Evolutionary conservation across 2,888 invertebrate genomes (phyloP).

Genomic region (Aelia acuminata): DNA sequence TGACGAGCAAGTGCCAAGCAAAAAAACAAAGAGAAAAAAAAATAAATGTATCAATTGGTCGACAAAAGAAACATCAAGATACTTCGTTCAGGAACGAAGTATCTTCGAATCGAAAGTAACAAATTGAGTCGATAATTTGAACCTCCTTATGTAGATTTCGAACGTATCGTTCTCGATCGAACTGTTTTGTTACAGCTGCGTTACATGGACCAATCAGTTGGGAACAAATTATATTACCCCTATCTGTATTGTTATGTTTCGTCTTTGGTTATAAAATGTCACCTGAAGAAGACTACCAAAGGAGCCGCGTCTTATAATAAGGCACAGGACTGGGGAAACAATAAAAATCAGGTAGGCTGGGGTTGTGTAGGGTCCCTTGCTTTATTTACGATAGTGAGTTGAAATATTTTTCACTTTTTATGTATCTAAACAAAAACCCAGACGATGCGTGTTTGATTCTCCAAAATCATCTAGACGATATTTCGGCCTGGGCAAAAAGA

Average conservation of each 20-base stretch:
- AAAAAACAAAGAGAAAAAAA: background rate
- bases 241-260: background rate
- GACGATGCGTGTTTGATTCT: too few species aligned
- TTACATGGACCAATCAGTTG: background rate
- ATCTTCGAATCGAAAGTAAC: background rate
- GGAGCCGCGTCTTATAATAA: background rate
- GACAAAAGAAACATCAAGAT: background rate
- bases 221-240: background rate
- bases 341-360: slow-evolving; percentile 3
- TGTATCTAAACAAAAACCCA: too few species aligned
- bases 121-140: background rate
- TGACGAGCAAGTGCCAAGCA: background rate
- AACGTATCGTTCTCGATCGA: background rate
- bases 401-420: too few species aligned
- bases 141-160: background rate
- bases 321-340: background rate
- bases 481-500: too few species aligned
- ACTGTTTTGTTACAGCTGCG: background rate
- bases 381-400: too few species aligned
- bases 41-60: background rate
- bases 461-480: too few species aligned
- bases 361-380: background rate
- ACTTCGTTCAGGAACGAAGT: background rate
- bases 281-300: background rate
- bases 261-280: background rate